Percentiles rank a stretch among this genome's conserved stretches.
These are phyloP conservation scores for Trichopria drosophilae DNA, from an alignment of 2,888 invertebrate species.

Conservation along the genomic window DNA sequence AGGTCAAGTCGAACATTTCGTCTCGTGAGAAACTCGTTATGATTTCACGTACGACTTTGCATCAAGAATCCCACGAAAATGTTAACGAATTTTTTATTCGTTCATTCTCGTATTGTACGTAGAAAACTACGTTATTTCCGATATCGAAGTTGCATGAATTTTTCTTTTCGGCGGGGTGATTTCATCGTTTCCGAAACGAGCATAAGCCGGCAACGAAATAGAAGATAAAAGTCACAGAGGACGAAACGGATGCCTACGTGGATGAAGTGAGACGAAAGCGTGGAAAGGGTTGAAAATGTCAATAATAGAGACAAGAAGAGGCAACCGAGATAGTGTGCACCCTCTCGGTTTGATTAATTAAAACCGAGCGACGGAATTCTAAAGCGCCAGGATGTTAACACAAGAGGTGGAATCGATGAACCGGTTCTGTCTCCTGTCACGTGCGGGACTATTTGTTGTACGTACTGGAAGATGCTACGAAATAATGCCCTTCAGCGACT, in stretches of 20 bases:
- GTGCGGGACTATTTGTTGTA: conserved; percentile 43
- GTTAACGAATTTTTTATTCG: no score
- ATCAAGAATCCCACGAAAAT: no score
- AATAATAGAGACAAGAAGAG: conserved; percentile 26
- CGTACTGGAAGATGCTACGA: conserved; percentile 37
- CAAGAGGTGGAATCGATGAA: conserved; percentile 34
- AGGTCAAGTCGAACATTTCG: no score
- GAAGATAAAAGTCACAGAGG: conserved; percentile 7
- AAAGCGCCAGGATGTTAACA: conserved; percentile 44
- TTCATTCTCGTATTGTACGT: no score
- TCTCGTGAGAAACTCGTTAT: no score
- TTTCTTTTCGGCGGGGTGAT: no score
- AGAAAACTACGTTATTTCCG: no score
- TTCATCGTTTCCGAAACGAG: no score
- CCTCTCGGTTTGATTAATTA: conserved; percentile 46
- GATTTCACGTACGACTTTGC: no score
- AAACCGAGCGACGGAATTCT: conserved; percentile 42
- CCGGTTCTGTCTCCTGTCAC: conserved; percentile 34
- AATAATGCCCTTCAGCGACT: conserved; percentile 42
- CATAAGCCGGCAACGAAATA: no score
- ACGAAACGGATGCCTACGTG: not conserved
- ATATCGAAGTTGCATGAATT: no score
- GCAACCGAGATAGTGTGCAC: no score
- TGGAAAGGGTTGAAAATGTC: conserved; percentile 9
- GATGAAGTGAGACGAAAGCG: not conserved